phyloP scores from a whole-genome alignment of 2,113 vertebrate genomes.

The Rhineura floridana region DNA sequence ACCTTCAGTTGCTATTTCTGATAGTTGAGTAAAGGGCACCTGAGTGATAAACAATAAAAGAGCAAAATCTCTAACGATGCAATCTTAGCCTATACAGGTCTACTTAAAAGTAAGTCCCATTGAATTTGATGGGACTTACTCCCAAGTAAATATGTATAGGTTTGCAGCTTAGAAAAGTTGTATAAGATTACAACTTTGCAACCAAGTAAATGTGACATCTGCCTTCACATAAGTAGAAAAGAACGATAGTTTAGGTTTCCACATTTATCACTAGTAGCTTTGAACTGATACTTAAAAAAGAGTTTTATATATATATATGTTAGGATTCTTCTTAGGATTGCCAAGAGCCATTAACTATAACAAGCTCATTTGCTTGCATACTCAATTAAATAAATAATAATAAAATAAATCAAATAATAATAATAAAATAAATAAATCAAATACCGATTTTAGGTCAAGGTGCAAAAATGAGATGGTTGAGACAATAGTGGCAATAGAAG shows the following conservation, averaged over 20 bases:
- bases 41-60: background rate
- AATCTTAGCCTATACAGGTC: too few relatives aligned
- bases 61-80: too few relatives aligned
- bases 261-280: background rate
- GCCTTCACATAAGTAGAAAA: background rate
- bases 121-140: too few relatives aligned
- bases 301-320: too few relatives aligned
- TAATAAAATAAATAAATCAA: too few relatives aligned
- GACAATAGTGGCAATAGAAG: background rate
- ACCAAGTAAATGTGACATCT: background rate
- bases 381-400: too few relatives aligned
- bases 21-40: background rate
- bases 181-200: background rate
- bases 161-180: background rate
- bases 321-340: too few relatives aligned
- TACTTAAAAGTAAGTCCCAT: too few relatives aligned
- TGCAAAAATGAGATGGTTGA: background rate
- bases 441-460: background rate
- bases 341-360: conserved; percentile 42
- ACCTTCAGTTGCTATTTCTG: background rate
- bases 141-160: background rate
- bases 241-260: background rate
- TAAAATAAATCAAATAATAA: too few relatives aligned
- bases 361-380: conserved; percentile 21
- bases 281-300: background rate